These are phyloP conservation scores for Parotocinclus haroldoi DNA, from an alignment of 2,797 vertebrate species.

Conservation along the genomic window DNA sequence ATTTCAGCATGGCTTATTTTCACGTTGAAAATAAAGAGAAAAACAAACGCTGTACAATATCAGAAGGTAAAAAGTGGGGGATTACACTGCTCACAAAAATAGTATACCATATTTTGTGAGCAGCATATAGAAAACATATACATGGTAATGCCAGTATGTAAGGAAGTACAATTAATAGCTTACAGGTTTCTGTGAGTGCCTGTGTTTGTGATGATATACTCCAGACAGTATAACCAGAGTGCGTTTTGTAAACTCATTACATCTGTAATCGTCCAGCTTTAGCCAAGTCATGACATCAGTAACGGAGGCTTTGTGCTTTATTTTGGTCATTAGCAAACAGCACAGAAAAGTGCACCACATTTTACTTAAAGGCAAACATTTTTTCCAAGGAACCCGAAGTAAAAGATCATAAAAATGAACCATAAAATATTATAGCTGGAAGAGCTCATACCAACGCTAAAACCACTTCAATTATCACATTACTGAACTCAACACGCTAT, in stretches of 20 bases:
- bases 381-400: background rate
- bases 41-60: no score
- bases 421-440: background rate
- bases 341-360: background rate
- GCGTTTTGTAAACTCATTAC: constrained; percentile 12
- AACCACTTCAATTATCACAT: background rate
- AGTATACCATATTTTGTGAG: no score
- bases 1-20: no score
- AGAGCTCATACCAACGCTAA: background rate
- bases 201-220: constrained; percentile 11
- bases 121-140: background rate
- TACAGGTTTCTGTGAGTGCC: background rate
- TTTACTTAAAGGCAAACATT: background rate
- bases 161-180: constrained; percentile 5
- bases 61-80: no score
- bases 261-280: constrained; percentile 20
- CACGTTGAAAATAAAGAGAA: no score
- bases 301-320: background rate
- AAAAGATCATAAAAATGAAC: background rate
- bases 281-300: constrained; percentile 16
- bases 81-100: no score
- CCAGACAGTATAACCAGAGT: constrained; percentile 8
- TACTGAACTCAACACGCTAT: background rate
- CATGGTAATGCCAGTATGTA: background rate
- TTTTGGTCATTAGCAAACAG: background rate